phyloP scores from a whole-genome alignment of 2,113 vertebrate species.

The Girardinichthys multiradiatus region DNA sequence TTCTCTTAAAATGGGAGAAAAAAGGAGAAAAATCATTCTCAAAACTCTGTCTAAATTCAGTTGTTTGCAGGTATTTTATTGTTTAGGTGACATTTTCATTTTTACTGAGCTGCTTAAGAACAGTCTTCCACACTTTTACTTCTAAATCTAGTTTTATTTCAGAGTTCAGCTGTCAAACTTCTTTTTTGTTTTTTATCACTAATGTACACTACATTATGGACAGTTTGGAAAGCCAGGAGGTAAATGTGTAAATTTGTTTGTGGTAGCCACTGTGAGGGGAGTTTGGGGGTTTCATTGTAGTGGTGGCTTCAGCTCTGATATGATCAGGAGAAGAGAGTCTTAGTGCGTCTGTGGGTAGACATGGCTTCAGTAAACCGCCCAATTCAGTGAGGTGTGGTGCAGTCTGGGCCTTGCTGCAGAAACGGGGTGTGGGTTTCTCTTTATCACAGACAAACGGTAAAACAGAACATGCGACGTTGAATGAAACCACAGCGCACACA shows the following conservation, averaged over 20 bases:
- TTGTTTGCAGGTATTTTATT: neutral
- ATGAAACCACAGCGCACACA: neutral
- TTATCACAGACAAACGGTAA: slow-evolving; percentile 33
- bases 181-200: no score
- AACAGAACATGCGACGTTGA: neutral
- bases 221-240: neutral
- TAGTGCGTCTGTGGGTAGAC: slow-evolving; percentile 15
- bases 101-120: neutral
- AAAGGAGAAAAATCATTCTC: neutral
- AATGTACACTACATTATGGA: no score
- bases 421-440: slow-evolving; percentile 29
- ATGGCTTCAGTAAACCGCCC: slow-evolving; percentile 35
- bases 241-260: neutral
- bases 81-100: neutral
- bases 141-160: neutral
- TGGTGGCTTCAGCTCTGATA: slow-evolving; percentile 44
- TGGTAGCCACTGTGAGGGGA: slow-evolving; percentile 36
- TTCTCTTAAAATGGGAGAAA: neutral
- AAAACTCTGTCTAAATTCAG: neutral
- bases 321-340: slow-evolving; percentile 22
- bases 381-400: slow-evolving; percentile 10
- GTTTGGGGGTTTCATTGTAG: slow-evolving; percentile 38
- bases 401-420: slow-evolving; percentile 21
- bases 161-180: neutral
- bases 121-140: neutral